Base-by-base conservation (phyloP, 2,888 invertebrate species). In the Drosophila meridiana region DNA sequence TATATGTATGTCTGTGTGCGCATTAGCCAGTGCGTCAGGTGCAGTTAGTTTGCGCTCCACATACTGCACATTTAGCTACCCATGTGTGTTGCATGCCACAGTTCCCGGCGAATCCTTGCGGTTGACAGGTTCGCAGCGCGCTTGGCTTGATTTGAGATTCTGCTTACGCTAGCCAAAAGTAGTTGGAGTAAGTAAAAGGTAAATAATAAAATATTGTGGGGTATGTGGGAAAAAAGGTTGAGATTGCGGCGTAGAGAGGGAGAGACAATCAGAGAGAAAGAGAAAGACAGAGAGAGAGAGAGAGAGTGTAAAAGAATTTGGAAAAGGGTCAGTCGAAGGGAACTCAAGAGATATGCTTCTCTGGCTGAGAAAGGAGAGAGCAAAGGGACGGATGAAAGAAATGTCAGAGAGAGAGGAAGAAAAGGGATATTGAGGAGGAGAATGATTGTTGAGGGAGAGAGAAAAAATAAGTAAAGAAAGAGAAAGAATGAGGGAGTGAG, bases 121-220 rank as follows among this genome's bases (percentile, higher is more conserved):
- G 89, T 87, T 85, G 85, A 89, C 85, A 85, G 89, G 75, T 77
- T 61, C 64, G 66, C 63, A 58, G 84, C 69, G 61, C 68, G 81
- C 87, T 76, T 76, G 76, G 78, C 74, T 81, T 76, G 73, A 70
- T 76, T 72, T 63, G 55, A 57, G 77, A 73, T 69, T 52, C 73
- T 69, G 81, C 78, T 76, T 76, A 57, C 57, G 68, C 62, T 63
- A 55, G 68, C 72, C 77, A 62, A 78, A 80, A 73, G 43, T 50
- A 65, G 50, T 62, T 42, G 48, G 56, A 26, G 56, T 56, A 52
- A 59, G 36, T 57, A 43, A 62, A 36, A 32, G 9, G 48, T 28
- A 56, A 55, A 55, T 55, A 55, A 40, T 38, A 55, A 55, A 55
- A 38, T 13, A 52, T 11, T 1, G n/a, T 3, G 52, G 7, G 20